Evolutionary conservation across 2,888 invertebrate species (phyloP), one percentile per base, ranked within the genome.

Genomic region (Taenaris catops): DNA sequence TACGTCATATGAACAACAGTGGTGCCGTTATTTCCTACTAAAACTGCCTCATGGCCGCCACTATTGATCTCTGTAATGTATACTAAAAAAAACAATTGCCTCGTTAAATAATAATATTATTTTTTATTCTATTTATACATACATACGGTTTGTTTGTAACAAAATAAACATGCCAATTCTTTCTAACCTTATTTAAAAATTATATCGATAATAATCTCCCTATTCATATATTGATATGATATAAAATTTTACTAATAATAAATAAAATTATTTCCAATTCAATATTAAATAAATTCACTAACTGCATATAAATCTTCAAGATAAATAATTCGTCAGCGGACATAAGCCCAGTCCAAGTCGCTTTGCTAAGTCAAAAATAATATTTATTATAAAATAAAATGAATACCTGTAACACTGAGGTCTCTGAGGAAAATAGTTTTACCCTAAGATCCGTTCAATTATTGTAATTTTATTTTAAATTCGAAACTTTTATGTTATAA

Each of bases 191-290:
- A n/a, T n/a, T n/a, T n/a, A 48, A 46, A 60, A 57, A 59, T 56
- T 59, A 63, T 58, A 56, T 48, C 44, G 21, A 17, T 40, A 24
- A 32, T 34, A 41, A 41, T 28, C 34, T 49, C 46, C n/a, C 49
- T 50, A 56, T 46, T 38, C 51, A 51, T 46, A 53, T 58, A 63
- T 49, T 75, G 74, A 76, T 76, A 74, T 74, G 74, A 58, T 61
- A 54, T 42, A 56, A 60, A 48, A 48, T 52, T 57, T 52, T 52
- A 45, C 47, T 46, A 46, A n/a, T n/a, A n/a, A 55, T 47, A 49
- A 41, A 41, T 21, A 46, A 55, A 48, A 43, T 43, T 49, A 51
- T 28, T 24, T 25, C 38, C 12, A 34, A 39, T 29, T 11, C 16
- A n/a, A 28, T 21, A 29, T 34, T 25, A 38, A 41, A 44, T 38